Base-by-base conservation (phyloP, 2,797 vertebrate genomes). In the Chloroceryle inda region DNA sequence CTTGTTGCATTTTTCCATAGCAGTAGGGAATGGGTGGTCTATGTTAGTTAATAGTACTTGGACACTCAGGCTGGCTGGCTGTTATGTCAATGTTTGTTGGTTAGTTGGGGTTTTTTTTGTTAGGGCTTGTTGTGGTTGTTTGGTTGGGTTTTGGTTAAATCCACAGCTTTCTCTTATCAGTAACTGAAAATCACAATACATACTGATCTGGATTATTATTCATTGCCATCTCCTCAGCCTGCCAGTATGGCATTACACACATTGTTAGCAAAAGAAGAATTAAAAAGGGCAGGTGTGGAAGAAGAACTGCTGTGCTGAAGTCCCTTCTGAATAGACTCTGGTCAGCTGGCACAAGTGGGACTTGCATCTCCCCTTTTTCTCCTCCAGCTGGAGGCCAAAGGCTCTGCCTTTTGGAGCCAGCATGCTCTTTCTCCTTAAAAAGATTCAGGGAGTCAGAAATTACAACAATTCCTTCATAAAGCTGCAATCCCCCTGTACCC, bases 81-180 rank as follows among this genome's bases (percentile, higher is more conserved):
- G 7, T 82, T 71, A 52, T 33, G 19, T n/a, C 53, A n/a, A 0
- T 63, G 9, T 71, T 92, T 69, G 27, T 42, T 50, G 21, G 7
- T 5, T 1, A 13, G 13, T 14, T 2, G 50, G 35, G 8, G 2
- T 2, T 2, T 2, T 8, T 24, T 24, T 23, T 63, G 23, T 37
- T 83, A 27, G 14, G 47, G 15, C 33, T 79, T 27, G 14, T 47
- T 58, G 20, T 37, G 12, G 7, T 47, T 22, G 14, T 26, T 52
- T 7, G 3, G 61, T 79, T 21, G 52, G 66, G 21, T 12, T 37
- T 2, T 14, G 71, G 74, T 58, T 18, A 2, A 85, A 89, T 73
- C n/a, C 38, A 52, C 21, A 17, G 7, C 22, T 94, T 81, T 90
- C 5, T 59, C 8, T 27, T 67, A 6, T 22, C 21, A 73, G 42